Evolutionary conservation across 2,888 invertebrate species (phyloP).

Genomic region (Tenthredo livida): DNA sequence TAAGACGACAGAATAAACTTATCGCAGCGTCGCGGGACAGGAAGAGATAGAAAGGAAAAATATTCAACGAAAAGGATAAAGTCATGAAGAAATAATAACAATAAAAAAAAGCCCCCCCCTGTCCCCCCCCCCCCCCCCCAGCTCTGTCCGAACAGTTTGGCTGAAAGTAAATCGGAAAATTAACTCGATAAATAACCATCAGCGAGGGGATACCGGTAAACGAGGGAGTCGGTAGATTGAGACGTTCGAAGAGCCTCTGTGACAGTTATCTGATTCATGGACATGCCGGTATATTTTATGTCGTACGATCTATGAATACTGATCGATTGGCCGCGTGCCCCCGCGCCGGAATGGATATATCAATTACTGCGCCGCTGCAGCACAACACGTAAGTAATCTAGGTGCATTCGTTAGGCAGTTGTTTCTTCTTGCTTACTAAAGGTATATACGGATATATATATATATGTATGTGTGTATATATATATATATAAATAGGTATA

Average conservation of each 20-base stretch:
- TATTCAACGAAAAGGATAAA: not conserved
- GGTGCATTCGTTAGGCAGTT: constrained; percentile 42
- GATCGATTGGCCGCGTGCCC: constrained; percentile 71
- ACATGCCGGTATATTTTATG: constrained; percentile 78
- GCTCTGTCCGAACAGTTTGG: not conserved
- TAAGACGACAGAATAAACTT: constrained; percentile 9
- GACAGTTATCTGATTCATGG: constrained; percentile 79
- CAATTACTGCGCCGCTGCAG: constrained; percentile 62
- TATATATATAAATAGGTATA: not conserved
- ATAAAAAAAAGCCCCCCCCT: too few relatives aligned
- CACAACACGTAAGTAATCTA: constrained; percentile 43
- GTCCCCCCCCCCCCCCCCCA: too few relatives aligned
- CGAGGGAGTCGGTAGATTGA: constrained; percentile 71
- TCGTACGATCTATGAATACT: constrained; percentile 78
- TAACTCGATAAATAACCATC: constrained; percentile 43
- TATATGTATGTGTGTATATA: too few relatives aligned
- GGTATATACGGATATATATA: not conserved
- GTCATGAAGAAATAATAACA: not conserved
- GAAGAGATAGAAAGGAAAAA: not conserved
- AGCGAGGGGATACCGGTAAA: constrained; percentile 57
- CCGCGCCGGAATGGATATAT: constrained; percentile 65
- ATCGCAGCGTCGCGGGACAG: not conserved
- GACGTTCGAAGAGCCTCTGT: constrained; percentile 76
- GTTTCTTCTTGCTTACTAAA: not conserved
- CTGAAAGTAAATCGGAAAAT: constrained; percentile 29